Conservation (phyloP, 2,113 vertebrate genomes). For the Sinocyclocheilus anophthalmus region DNA sequence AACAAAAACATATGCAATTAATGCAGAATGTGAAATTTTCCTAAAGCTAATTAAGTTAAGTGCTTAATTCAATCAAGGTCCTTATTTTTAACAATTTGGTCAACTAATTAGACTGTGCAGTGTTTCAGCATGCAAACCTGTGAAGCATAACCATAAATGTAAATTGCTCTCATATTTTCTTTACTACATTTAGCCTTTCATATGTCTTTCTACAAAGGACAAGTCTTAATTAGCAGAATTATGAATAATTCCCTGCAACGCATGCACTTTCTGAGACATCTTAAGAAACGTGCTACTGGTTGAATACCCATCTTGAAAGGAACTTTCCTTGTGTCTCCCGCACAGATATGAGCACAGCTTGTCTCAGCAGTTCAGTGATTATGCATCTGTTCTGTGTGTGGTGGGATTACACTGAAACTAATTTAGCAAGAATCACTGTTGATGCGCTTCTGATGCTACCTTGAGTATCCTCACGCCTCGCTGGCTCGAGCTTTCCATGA, state of each 20-base stretch:
- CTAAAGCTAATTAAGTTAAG: neutral
- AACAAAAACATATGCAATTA: neutral
- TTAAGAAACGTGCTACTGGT: neutral
- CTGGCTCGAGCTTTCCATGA: neutral
- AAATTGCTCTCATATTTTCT: neutral
- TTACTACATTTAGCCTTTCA: neutral
- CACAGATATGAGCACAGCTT: slow-evolving; percentile 28
- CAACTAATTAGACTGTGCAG: neutral
- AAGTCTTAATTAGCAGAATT: neutral
- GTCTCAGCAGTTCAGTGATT: slow-evolving; percentile 40
- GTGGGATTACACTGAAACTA: slow-evolving; percentile 34
- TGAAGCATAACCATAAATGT: neutral
- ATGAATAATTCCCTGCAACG: neutral
- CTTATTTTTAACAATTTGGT: slow-evolving; percentile 1
- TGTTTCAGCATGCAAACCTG: neutral
- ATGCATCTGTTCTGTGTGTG: slow-evolving; percentile 36
- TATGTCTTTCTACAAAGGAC: neutral
- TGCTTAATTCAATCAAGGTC: neutral
- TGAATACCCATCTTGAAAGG: neutral
- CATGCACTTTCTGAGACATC: neutral
- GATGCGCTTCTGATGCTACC: slow-evolving; percentile 29
- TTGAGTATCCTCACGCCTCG: slow-evolving; percentile 1
- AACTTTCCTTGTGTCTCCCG: neutral
- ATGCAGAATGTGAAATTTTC: neutral
- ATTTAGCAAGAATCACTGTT: slow-evolving; percentile 27